phyloP scores from a whole-genome alignment of 2,888 invertebrate species.

The Octodonta nipae region DNA sequence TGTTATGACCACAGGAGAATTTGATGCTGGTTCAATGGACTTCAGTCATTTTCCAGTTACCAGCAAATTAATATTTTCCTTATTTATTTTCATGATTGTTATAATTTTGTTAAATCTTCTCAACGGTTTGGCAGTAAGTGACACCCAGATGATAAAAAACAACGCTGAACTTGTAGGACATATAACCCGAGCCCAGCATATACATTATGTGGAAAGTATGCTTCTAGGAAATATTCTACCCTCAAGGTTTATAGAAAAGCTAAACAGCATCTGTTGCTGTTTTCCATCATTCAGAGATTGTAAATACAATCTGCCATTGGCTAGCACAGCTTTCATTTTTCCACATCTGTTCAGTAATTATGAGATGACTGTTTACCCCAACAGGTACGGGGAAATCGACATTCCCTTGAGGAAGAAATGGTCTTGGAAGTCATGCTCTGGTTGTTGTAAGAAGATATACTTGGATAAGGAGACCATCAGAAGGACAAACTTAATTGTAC shows the following conservation, averaged over 20 bases:
- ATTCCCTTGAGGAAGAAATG: conserved; percentile 8
- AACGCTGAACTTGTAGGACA: conserved; percentile 69
- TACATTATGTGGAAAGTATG: conserved; percentile 61
- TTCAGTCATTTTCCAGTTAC: conserved; percentile 55
- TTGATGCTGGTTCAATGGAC: conserved; percentile 66
- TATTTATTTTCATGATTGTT: conserved; percentile 71
- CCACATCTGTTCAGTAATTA: conserved; percentile 47
- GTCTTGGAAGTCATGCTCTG: conserved; percentile 10
- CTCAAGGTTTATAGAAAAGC: conserved; percentile 12
- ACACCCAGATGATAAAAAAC: conserved; percentile 63
- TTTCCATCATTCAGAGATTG: conserved; percentile 36
- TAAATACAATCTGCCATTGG: conserved; percentile 35
- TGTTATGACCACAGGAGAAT: conserved; percentile 77
- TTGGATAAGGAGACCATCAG: conserved; percentile 25
- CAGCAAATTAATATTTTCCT: conserved; percentile 61
- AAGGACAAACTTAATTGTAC: conserved; percentile 24
- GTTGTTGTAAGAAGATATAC: too few relatives aligned
- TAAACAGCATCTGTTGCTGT: conserved; percentile 37
- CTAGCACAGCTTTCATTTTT: conserved; percentile 51
- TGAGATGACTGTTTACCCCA: conserved; percentile 52
- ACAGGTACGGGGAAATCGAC: conserved; percentile 44
- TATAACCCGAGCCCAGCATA: conserved; percentile 55
- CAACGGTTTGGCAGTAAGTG: conserved; percentile 75
- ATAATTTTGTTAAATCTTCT: conserved; percentile 71
- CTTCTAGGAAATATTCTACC: conserved; percentile 45